Base-by-base conservation (phyloP, 2,113 vertebrate genomes). In the Excalfactoria chinensis region DNA sequence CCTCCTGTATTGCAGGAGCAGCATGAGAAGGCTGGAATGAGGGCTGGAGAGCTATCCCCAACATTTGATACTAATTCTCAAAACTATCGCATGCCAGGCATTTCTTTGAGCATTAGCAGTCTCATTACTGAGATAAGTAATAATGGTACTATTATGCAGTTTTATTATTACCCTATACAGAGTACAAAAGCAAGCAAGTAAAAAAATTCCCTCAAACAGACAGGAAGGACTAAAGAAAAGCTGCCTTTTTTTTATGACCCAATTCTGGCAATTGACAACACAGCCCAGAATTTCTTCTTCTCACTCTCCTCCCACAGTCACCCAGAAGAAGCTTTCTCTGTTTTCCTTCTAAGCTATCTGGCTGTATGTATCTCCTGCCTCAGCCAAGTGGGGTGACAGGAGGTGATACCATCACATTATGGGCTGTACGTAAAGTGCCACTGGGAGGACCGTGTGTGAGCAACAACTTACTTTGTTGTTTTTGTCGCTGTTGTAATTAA, bases 41-140 rank as follows among this genome's bases (percentile, higher is more conserved):
- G 14, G 14, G 16, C 51, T 62, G 46, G 46, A 75, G 59, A 20
- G 18, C 80, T 70, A 73, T 18, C 34, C 37, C 4, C 13, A 55
- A 13, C 26, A 11, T 21, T 69, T 43, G 37, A 90, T 94, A 81
- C 72, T 49, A 74, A 90, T 55, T 25, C 70, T 80, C 13, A 22
- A 21, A 89, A 23, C 23, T 58, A 6, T 13, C 69, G 43, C 44
- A 48, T 28, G 88, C 58, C 26, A 69, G 53, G 66, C 25, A 84
- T 58, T 74, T 84, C 46, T 88, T 51, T 11, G 34, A 43, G 56
- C 13, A 64, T 80, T 64, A 81, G 64, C 43, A 46, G 34, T 30
- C 62, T 59, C 20, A 2, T 58, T 83, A 53, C 41, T 28, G 5
- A 25, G 63, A 74, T 46, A 28, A 75, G 28, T 48, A 80, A 64